phyloP scores from a whole-genome alignment of 2,113 vertebrate species.

The Colius striatus region DNA sequence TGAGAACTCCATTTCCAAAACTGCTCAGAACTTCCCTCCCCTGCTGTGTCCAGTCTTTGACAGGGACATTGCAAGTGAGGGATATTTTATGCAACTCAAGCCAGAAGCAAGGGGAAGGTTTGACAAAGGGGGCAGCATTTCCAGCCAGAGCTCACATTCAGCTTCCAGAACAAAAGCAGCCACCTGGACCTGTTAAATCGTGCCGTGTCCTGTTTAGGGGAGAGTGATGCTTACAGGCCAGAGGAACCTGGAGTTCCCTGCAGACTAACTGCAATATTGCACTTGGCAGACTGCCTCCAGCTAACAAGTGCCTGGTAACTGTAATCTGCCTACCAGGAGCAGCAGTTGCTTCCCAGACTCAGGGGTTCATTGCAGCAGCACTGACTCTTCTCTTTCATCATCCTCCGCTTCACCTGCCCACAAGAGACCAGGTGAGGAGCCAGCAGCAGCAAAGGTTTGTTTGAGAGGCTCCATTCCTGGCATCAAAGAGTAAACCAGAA shows the following conservation, averaged over 20 bases:
- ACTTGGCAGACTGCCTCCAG: slow-evolving; percentile 12
- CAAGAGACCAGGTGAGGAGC: slow-evolving; percentile 4
- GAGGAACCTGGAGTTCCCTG: not conserved
- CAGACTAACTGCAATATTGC: slow-evolving; percentile 3
- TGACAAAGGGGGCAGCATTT: not conserved
- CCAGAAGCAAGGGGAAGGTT: fast-evolving
- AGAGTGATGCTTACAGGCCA: not conserved
- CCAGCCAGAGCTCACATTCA: not conserved
- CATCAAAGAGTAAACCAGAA: not conserved
- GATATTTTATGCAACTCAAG: not conserved
- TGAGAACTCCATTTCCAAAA: not conserved
- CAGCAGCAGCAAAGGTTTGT: not conserved
- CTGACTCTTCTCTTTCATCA: not conserved
- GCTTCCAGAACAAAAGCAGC: not conserved
- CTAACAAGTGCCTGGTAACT: not conserved
- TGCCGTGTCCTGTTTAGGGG: not conserved
- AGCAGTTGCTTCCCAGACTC: not conserved
- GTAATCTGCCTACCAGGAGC: not conserved
- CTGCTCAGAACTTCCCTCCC: not conserved
- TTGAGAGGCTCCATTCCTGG: slow-evolving; percentile 13
- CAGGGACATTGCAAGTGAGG: not conserved
- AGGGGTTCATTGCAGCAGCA: not conserved
- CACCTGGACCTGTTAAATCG: not conserved
- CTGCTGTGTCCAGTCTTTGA: slow-evolving; percentile 9
- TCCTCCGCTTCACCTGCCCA: not conserved